Evolutionary conservation across 1,140 invertebrate species (phyloP).

Genomic region (Doryteuthis pealeii): DNA sequence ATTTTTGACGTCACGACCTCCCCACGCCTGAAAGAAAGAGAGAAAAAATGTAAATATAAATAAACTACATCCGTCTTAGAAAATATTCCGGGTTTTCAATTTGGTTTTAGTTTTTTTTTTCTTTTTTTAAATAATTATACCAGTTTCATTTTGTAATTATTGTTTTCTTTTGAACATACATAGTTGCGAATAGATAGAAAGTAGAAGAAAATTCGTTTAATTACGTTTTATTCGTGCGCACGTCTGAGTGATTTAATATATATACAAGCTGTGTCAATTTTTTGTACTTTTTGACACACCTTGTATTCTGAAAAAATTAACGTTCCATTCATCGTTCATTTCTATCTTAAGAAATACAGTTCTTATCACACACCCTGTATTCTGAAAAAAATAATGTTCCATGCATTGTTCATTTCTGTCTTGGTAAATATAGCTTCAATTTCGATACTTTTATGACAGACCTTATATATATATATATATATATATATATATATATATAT

Average conservation of each 20-base stretch:
- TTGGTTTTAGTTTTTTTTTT: not conserved
- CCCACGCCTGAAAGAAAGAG: conserved; percentile 17
- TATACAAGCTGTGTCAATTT: no score
- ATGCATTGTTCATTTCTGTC: no score
- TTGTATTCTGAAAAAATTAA: no score
- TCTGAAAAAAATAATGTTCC: no score
- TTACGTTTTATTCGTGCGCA: no score
- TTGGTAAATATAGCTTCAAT: no score
- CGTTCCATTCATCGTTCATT: no score
- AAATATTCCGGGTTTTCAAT: not conserved
- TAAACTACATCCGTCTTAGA: not conserved
- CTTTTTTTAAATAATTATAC: not conserved
- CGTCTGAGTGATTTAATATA: no score
- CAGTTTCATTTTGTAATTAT: not conserved
- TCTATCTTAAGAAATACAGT: no score
- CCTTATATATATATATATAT: not conserved
- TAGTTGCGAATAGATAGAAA: not conserved
- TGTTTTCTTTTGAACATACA: not conserved
- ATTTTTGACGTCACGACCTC: conserved; percentile 61
- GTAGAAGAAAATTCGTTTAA: not conserved
- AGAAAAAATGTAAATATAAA: conserved; percentile 5
- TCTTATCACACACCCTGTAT: no score
- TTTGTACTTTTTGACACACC: no score
- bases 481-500: not conserved
- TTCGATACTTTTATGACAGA: no score